Evolutionary conservation across 2,888 invertebrate species (phyloP), one percentile per base, ranked within the genome.

Genomic region (Nysson spinosus): DNA sequence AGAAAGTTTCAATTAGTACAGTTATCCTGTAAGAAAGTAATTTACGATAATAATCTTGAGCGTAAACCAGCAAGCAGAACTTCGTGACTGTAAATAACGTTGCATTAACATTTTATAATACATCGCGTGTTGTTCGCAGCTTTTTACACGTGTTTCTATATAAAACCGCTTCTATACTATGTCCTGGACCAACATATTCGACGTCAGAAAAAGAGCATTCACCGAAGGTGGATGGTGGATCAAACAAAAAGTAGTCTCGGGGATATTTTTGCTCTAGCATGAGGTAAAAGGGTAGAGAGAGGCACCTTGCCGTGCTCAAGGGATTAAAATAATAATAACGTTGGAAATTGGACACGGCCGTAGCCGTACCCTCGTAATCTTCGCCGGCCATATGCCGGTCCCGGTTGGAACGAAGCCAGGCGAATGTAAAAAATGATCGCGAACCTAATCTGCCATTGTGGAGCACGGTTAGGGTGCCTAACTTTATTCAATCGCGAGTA

Each of bases 281-380:
- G 17, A 19, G 16, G 46, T 1, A 3, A n/a, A 19, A 14, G 17
- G 6, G 9, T 5, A 19, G 34, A 19, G 20, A 26, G 24, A 16
- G 46, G 57, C 68, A 74, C 74, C 69, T 75, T 62, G 72, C 70
- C 69, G 64, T 68, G 78, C 77, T 77, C 75, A 62, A 74, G 74
- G 81, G 82, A 82, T 82, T 83, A 79, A 83, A 83, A 83, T 83
- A 84, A 85, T 83, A 83, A 83, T 83, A 83, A 82, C 74, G 80
- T 79, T 77, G 72, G 80, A 78, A 83, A 85, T 84, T 85, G 84
- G 84, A 83, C 80, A 85, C 79, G 83, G 77, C 51, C 64, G 72
- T 72, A 74, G 75, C 70, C 69, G 78, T 76, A 75, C 79, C 79
- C 79, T 81, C 80, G 78, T 84, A 84, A 85, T 84, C 84, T 84